Evolutionary conservation across 2,113 vertebrate species (phyloP).

Genomic region (Eulemur rufifrons): DNA sequence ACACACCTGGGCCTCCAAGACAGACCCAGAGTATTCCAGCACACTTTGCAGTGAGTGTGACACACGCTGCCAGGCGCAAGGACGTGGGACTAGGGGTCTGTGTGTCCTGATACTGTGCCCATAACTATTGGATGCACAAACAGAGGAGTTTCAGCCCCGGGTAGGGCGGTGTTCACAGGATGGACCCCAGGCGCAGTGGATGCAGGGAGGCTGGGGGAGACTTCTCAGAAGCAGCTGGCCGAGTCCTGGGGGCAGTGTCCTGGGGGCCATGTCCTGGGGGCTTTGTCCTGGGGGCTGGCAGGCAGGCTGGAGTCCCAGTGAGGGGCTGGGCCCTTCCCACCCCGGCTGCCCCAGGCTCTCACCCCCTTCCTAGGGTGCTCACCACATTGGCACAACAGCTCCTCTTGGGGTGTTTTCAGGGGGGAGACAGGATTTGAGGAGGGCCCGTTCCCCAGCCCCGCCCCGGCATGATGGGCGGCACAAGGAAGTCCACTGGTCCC

Average conservation of each 20-base stretch:
- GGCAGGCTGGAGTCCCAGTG: neutral
- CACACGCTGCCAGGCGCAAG: neutral
- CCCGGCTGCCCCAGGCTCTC: too few relatives aligned
- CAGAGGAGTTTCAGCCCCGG: too few relatives aligned
- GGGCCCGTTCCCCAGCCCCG: neutral
- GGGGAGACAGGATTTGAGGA: neutral
- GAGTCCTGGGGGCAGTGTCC: accelerated
- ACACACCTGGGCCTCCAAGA: accelerated
- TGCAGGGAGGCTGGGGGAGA: neutral
- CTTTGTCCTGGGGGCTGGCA: accelerated
- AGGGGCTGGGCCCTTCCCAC: neutral
- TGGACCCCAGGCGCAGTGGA: too few relatives aligned
- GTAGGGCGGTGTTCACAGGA: neutral
- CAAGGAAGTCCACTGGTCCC: neutral
- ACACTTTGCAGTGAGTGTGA: accelerated
- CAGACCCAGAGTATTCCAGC: too few relatives aligned
- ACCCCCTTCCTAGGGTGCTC: too few relatives aligned
- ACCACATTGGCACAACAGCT: neutral
- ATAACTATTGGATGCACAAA: accelerated
- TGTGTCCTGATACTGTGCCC: too few relatives aligned
- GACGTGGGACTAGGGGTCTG: accelerated
- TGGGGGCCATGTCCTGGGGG: neutral
- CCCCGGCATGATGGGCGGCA: neutral
- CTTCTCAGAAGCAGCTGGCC: neutral
- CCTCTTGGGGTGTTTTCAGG: neutral